Evolutionary conservation across 2,113 vertebrate genomes (phyloP).

Genomic region (Oryzias woworae): DNA sequence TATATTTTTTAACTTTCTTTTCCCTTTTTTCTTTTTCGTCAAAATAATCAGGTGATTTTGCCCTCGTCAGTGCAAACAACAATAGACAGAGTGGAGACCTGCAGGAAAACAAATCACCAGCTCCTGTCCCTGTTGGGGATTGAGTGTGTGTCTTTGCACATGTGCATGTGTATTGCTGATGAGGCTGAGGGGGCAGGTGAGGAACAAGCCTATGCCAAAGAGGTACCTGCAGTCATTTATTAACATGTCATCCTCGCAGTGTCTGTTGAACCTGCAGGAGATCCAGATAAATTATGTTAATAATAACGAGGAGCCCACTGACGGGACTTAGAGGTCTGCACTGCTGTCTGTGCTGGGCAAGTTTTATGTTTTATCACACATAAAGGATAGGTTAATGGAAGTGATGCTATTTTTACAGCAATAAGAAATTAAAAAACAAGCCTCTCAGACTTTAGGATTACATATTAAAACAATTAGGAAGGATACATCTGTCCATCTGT

Average conservation of each 20-base stretch:
- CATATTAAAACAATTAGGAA: too few species aligned
- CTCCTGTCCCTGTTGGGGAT: slow-evolving; percentile 93
- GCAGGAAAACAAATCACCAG: slow-evolving; percentile 97
- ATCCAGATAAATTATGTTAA: slow-evolving; percentile 98
- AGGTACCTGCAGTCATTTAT: slow-evolving; percentile 92
- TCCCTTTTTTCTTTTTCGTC: slow-evolving; percentile 85
- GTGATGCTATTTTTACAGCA: too few species aligned
- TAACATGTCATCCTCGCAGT: slow-evolving; percentile 92
- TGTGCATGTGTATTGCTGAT: slow-evolving; percentile 71
- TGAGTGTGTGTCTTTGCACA: slow-evolving; percentile 71
- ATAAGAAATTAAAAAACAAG: too few species aligned
- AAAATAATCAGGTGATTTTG: slow-evolving; percentile 99
- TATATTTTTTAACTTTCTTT: slow-evolving; percentile 26
- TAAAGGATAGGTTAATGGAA: too few species aligned
- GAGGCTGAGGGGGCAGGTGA: slow-evolving; percentile 77
- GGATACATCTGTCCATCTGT: too few species aligned
- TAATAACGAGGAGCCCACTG: slow-evolving; percentile 95
- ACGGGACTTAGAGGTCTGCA: slow-evolving; percentile 82
- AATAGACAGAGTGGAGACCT: slow-evolving; percentile 95
- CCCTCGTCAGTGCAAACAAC: slow-evolving; percentile 99
- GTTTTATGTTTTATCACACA: slow-evolving; percentile 57
- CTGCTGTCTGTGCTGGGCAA: slow-evolving; percentile 53
- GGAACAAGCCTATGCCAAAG: slow-evolving; percentile 90
- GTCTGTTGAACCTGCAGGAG: slow-evolving; percentile 91
- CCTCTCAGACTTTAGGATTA: too few species aligned